phyloP scores from a whole-genome alignment of 2,113 vertebrate genomes.

The Pterocles orientalis region DNA sequence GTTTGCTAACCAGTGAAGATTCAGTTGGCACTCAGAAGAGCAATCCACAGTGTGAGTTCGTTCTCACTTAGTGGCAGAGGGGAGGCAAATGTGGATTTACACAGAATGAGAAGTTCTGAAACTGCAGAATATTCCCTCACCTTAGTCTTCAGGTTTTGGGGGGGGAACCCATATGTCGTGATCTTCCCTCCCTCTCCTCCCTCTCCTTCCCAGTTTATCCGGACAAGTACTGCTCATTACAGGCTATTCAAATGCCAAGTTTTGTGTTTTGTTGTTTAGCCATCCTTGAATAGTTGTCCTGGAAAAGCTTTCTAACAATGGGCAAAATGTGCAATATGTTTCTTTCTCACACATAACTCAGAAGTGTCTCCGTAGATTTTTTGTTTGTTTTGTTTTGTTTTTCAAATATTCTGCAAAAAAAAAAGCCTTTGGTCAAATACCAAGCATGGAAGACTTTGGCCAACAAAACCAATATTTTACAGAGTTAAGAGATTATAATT shows the following conservation, averaged over 20 bases:
- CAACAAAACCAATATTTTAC: background rate
- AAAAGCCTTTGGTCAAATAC: background rate
- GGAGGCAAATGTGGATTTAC: background rate
- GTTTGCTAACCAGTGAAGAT: background rate
- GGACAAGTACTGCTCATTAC: background rate
- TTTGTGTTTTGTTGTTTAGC: background rate
- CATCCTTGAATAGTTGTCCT: background rate
- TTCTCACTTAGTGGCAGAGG: background rate
- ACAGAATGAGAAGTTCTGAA: background rate
- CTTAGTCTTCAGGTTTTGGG: background rate
- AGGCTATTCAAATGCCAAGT: background rate
- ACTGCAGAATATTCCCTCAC: background rate
- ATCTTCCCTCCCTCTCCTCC: background rate
- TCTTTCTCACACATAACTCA: background rate
- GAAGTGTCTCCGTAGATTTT: background rate
- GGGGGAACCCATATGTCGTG: background rate
- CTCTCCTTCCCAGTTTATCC: background rate
- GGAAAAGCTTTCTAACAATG: background rate
- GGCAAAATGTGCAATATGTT: background rate
- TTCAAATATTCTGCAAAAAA: background rate
- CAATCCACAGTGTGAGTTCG: background rate
- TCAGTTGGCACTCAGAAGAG: background rate
- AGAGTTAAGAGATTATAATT: background rate
- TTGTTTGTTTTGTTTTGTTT: background rate
- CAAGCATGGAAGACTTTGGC: background rate